These are phyloP conservation scores for Helobdella robusta DNA, from an alignment of 2,888 invertebrate genomes.

Conservation along the genomic window DNA sequence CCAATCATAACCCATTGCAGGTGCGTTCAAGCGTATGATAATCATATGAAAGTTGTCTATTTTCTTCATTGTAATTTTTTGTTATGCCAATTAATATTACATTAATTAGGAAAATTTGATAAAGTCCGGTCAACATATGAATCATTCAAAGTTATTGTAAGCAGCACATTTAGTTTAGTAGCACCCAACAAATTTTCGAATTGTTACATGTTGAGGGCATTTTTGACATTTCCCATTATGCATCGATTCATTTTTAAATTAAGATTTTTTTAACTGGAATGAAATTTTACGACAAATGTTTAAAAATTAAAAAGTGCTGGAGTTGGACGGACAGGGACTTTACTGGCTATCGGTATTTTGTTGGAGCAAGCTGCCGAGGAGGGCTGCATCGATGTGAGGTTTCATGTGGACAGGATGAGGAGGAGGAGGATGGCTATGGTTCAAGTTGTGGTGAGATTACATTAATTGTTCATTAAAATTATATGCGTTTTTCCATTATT, in stretches of 20 bases:
- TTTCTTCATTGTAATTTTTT: too few species aligned
- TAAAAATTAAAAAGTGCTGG: slow-evolving; percentile 49
- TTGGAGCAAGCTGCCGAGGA: slow-evolving; percentile 44
- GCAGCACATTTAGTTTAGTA: background rate
- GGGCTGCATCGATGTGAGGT: slow-evolving; percentile 41
- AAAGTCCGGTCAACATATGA: too few species aligned
- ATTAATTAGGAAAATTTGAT: too few species aligned
- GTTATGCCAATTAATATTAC: too few species aligned
- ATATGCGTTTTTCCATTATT: background rate
- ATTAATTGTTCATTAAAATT: background rate
- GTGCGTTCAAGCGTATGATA: too few species aligned
- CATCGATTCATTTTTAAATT: background rate
- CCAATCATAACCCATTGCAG: slow-evolving; percentile 34
- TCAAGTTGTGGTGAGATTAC: slow-evolving; percentile 39
- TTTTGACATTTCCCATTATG: background rate
- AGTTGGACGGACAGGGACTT: slow-evolving; percentile 47
- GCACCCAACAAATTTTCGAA: background rate
- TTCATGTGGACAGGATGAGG: slow-evolving; percentile 45
- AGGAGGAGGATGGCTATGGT: slow-evolving; percentile 47
- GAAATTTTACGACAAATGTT: too few species aligned
- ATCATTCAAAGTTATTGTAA: too few species aligned
- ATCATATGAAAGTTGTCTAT: too few species aligned
- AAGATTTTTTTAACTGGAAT: too few species aligned
- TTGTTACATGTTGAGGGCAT: background rate
- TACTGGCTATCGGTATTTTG: slow-evolving; percentile 45